Evolutionary conservation across 2,888 invertebrate genomes (phyloP).

Genomic region (Cantharis flavilabris): DNA sequence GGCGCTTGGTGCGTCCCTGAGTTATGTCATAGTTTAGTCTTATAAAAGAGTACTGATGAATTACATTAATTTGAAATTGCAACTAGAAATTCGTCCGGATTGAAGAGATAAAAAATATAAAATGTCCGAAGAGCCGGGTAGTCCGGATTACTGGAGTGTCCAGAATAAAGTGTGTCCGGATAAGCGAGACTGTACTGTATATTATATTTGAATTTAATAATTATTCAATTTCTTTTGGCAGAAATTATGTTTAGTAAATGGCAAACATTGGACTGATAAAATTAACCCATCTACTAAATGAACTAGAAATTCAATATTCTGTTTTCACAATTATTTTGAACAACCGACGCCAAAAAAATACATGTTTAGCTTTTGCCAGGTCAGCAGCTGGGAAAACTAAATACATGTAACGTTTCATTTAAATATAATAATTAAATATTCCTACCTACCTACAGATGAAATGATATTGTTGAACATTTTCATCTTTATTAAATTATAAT

Average conservation of each 20-base stretch:
- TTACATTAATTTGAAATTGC: too few species aligned
- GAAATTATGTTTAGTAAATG: neutral
- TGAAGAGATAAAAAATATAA: too few species aligned
- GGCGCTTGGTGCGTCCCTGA: too few species aligned
- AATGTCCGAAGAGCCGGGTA: too few species aligned
- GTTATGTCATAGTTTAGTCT: too few species aligned
- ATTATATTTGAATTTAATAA: too few species aligned
- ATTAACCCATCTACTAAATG: neutral
- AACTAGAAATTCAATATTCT: neutral
- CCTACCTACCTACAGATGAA: neutral
- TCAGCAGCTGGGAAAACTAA: neutral
- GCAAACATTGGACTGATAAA: neutral
- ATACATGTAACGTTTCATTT: neutral
- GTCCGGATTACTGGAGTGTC: too few species aligned
- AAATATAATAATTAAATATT: neutral
- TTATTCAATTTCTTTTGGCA: neutral
- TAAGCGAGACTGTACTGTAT: too few species aligned
- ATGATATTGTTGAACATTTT: neutral
- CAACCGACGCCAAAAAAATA: neutral
- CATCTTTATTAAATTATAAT: neutral
- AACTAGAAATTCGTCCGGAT: too few species aligned
- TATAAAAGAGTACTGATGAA: too few species aligned
- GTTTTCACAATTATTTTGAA: neutral
- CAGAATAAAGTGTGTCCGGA: too few species aligned
- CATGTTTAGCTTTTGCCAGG: neutral